Percentiles rank a stretch among this genome's conserved stretches.
phyloP scores from a whole-genome alignment of 2,797 vertebrate species.

The Protosalanx chinensis region DNA sequence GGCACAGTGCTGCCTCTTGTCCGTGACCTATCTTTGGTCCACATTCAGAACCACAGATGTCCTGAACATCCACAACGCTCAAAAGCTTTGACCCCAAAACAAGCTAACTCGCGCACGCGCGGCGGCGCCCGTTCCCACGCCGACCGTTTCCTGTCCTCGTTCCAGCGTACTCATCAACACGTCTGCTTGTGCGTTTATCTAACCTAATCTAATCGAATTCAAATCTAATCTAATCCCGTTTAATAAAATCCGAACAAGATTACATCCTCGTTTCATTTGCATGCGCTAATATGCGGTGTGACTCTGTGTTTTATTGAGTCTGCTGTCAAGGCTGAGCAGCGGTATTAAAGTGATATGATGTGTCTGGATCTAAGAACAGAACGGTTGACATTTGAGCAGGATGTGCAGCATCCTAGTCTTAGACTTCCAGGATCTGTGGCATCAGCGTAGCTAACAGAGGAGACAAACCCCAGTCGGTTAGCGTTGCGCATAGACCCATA shows the following conservation, averaged over 20 bases:
- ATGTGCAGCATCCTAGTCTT: background rate
- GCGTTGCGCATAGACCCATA: too few relatives aligned
- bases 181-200: background rate
- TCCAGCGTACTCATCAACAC: background rate
- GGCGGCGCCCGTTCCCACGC: background rate
- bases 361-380: background rate
- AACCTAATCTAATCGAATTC: background rate
- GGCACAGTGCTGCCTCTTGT: background rate
- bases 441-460: too few relatives aligned
- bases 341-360: background rate
- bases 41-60: too few relatives aligned
- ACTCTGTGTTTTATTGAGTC: background rate
- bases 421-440: background rate
- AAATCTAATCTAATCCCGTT: constrained; percentile 1
- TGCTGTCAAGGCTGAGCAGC: background rate
- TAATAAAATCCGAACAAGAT: background rate
- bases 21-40: too few relatives aligned
- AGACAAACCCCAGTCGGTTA: too few relatives aligned
- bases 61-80: too few relatives aligned
- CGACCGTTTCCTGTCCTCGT: too few relatives aligned
- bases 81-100: too few relatives aligned
- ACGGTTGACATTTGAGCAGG: background rate
- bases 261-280: background rate
- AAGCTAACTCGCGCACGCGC: too few relatives aligned
- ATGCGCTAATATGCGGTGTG: constrained; percentile 1